Base-by-base conservation (phyloP, 2,113 vertebrate species). In the Spea multiplicata region DNA sequence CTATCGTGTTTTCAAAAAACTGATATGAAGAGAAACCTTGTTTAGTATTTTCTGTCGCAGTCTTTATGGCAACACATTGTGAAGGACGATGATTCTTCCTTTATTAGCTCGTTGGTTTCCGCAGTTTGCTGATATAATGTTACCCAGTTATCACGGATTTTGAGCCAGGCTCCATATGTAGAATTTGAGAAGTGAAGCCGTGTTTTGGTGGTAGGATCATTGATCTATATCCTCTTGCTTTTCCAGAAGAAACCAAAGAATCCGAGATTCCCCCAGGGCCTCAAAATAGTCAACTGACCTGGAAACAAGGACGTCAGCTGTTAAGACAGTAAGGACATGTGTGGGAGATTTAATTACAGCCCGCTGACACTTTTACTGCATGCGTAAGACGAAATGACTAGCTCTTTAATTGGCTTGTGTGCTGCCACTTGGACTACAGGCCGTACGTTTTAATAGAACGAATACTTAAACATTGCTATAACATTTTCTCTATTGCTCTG, bases 281-380 rank as follows among this genome's bases (percentile, higher is more conserved):
- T 85, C 94, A 97, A 52, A 99, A 99, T 91, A 98, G 96, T 89
- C 97, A 99, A 82, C 86, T 99, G 86, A 99, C 96, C 49, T 99
- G 97, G 97, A 99, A 99, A 89, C 97, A 99, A 91, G 96, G 97
- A 83, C 89, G 97, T 71, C 97, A 99, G 74, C 95, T 99, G 48
- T 94, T 99, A 85, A 89, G 97, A 93, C 97, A 99, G 97, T 99
- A 88, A 67, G 47, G 59, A 47, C 47, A n/a, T n/a, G 69, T 48
- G n/a, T 30, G 50, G 49, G 16, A 44, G 78, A 50, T 61, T 57
- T 47, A 6, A 71, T 61, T 74, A 59, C 64, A 4, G 45, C 6
- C 52, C 66, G 49, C 4, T 71, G 61, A 68, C 45, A 52, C 55
- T n/a, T 17, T 13, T 74, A n/a, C 69, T 84, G 45, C 4, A 71